These are phyloP conservation scores for Gymnarchus niloticus DNA, from an alignment of 2,113 vertebrate species.

Conservation along the genomic window DNA sequence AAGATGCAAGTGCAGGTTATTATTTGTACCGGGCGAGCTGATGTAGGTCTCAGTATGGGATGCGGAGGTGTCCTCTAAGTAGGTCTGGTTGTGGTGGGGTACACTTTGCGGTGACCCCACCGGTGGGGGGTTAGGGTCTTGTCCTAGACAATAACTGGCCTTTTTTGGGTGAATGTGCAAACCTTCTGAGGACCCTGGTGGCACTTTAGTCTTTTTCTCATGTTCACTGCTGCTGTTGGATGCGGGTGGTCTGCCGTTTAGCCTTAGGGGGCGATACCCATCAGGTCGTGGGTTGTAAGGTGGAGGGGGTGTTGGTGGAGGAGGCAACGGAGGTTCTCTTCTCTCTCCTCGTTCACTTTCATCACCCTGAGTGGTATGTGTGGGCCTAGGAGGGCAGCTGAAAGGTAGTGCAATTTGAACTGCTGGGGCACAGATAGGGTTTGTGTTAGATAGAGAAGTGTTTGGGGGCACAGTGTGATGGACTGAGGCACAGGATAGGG, in stretches of 20 bases:
- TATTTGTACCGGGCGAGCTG: background rate
- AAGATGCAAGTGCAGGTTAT: constrained; percentile 24
- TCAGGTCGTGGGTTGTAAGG: constrained; percentile 65
- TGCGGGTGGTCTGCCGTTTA: constrained; percentile 44
- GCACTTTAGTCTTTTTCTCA: constrained; percentile 42
- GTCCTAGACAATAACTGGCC: background rate
- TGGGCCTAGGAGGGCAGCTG: constrained; percentile 56
- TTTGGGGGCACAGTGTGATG: constrained; percentile 16
- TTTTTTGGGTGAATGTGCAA: constrained; percentile 24
- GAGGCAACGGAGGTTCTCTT: constrained; percentile 47
- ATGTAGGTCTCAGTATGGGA: constrained; percentile 60
- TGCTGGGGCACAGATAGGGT: constrained; percentile 34
- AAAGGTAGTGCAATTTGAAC: constrained; percentile 57
- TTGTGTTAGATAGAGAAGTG: constrained; percentile 21
- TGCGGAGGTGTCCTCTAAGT: constrained; percentile 57
- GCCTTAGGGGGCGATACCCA: constrained; percentile 43
- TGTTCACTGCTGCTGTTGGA: constrained; percentile 40
- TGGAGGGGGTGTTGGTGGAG: constrained; percentile 61
- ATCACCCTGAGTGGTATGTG: constrained; percentile 51
- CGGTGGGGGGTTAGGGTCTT: constrained; percentile 33
- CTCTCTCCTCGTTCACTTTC: constrained; percentile 45
- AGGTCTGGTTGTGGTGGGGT: constrained; percentile 56
- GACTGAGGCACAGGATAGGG: background rate
- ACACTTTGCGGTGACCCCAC: constrained; percentile 58
- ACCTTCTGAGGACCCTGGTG: constrained; percentile 42